phyloP scores from a whole-genome alignment of 2,888 invertebrate genomes.

The Stenodera caucasica region DNA sequence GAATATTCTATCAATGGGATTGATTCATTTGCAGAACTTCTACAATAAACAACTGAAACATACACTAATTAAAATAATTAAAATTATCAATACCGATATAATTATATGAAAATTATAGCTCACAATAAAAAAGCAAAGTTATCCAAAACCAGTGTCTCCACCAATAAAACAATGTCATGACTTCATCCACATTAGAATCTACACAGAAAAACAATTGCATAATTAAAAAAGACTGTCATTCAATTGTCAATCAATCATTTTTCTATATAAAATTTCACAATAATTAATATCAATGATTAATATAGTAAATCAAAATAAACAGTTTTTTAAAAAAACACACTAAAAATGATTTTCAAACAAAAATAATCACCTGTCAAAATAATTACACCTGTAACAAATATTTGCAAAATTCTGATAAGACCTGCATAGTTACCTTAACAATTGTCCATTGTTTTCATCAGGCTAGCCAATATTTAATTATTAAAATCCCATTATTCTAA shows the following conservation, averaged over 20 bases:
- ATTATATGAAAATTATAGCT: conserved; percentile 27
- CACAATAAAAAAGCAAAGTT: conserved; percentile 57
- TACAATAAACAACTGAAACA: conserved; percentile 37
- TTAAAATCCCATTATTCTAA: not conserved
- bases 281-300: not conserved
- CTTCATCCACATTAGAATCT: conserved; percentile 53
- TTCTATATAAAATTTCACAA: not conserved
- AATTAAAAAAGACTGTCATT: conserved; percentile 13
- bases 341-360: not conserved
- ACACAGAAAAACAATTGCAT: conserved; percentile 28
- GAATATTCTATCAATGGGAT: not conserved
- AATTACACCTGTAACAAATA: not conserved
- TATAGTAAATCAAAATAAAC: not conserved
- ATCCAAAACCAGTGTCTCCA: conserved; percentile 92
- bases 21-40: conserved; percentile 8
- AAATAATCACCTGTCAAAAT: not conserved
- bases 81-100: not conserved
- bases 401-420: not conserved
- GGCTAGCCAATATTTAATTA: conserved; percentile 1
- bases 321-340: not conserved
- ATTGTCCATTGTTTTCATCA: conserved; percentile 2
- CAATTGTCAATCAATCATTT: not conserved
- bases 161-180: conserved; percentile 80
- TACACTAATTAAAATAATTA: conserved; percentile 22
- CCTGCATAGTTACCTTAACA: not conserved